phyloP scores from a whole-genome alignment of 2,113 vertebrate species.

The Epinephelus cyanopodus region DNA sequence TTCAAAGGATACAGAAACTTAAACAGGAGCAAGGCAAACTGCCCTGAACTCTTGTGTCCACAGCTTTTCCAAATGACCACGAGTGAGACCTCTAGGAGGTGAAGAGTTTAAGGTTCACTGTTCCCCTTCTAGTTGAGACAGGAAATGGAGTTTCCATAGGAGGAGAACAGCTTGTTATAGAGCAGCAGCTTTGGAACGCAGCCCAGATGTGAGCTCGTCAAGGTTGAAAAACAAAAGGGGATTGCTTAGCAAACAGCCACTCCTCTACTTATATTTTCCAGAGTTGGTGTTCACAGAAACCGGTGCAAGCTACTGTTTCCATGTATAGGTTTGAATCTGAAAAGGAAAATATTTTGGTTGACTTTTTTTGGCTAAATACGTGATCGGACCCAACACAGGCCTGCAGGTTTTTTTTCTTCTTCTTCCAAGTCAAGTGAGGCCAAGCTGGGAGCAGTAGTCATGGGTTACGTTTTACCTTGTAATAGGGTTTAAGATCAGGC shows the following conservation, averaged over 20 bases:
- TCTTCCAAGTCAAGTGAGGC: slow-evolving; percentile 40
- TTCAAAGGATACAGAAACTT: not conserved
- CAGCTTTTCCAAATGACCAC: not conserved
- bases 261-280: slow-evolving; percentile 37
- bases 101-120: slow-evolving; percentile 18
- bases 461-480: slow-evolving; percentile 41
- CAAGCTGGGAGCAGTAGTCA: slow-evolving; percentile 47
- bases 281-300: slow-evolving; percentile 52
- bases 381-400: slow-evolving; percentile 5
- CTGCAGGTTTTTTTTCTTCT: not conserved
- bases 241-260: slow-evolving; percentile 32
- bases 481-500: slow-evolving; percentile 46
- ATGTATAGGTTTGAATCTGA: slow-evolving; percentile 12
- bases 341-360: slow-evolving; percentile 37
- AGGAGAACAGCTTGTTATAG: slow-evolving; percentile 17
- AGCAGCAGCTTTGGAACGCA: slow-evolving; percentile 51
- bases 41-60: not conserved
- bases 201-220: slow-evolving; percentile 55
- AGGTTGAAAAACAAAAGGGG: slow-evolving; percentile 54
- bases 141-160: slow-evolving; percentile 55
- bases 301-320: slow-evolving; percentile 27
- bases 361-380: slow-evolving; percentile 12
- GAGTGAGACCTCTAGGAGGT: not conserved
- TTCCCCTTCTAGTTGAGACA: slow-evolving; percentile 4
- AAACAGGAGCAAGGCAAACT: not conserved